Evolutionary conservation across 2,113 vertebrate genomes (phyloP), one percentile per base, ranked within the genome.

Genomic region (Carassius auratus): DNA sequence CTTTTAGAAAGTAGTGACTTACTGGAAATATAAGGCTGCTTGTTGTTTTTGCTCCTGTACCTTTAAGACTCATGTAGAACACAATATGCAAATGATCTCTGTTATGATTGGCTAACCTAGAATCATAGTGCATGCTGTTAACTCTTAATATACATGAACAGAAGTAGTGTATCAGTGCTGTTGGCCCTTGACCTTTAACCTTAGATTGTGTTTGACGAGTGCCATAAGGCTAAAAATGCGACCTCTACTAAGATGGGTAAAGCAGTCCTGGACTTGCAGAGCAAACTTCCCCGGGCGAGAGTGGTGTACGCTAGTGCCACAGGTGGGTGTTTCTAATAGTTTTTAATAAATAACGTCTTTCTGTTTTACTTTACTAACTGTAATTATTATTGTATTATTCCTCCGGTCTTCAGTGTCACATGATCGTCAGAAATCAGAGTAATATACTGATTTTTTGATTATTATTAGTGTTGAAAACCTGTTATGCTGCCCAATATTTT

Each of bases 211-310:
- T 99, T 99, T 86, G 98, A 99, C 1, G 98, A 99, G 95, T 99
- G 98, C 94, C 98, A 99, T 95, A 99, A 99, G 95, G 98, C 98
- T 92, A 99, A 99, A 94, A 99, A 99, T 0, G 98, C 98, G 88
- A 97, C 95, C 64, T 98, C 97, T 76, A 99, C 98, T 74, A 99
- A 99, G 93, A 99, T 99, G 96, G 98, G 98, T 91, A 98, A 97
- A 93, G 98, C 98, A 0, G 98, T 99, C 88, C 94, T 99, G 88
- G 97, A 98, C 90, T 96, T 99, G 66, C 98, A 99, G 94, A 98
- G 93, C 95, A 98, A 98, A 82, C 95, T 99, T 92, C 98, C 97
- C 26, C 92, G 89, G 88, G 97, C 98, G 36, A 96, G 98, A 87
- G 98, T 99, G 76, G 97, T 99, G 69, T 99, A 99, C 1, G 98